Conservation (phyloP, 2,113 vertebrate species). For the Castor canadensis region DNA sequence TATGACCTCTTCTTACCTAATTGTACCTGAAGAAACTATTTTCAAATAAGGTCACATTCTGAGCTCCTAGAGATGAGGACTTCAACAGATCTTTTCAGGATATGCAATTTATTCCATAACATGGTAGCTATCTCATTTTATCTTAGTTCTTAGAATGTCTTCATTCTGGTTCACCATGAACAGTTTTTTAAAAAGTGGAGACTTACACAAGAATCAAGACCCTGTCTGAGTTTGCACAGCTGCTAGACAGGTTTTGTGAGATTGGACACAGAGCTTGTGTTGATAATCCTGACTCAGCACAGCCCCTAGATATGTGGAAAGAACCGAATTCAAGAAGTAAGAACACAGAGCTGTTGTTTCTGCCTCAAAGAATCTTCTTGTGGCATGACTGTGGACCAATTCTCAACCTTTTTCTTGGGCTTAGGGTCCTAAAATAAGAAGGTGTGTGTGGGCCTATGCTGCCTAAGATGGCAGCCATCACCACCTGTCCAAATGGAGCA, state of each 20-base stretch:
- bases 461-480: fast-evolving
- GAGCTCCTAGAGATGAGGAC: neutral
- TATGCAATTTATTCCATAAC: neutral
- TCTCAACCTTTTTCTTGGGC: neutral
- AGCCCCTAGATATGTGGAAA: neutral
- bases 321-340: fast-evolving
- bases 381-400: fast-evolving
- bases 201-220: neutral
- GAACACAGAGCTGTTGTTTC: neutral
- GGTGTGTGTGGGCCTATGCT: neutral
- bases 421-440: neutral
- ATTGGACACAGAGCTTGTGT: too few species aligned
- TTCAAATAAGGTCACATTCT: neutral
- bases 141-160: neutral
- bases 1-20: neutral
- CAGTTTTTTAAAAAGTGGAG: neutral
- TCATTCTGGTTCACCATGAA: neutral
- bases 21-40: neutral
- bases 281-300: too few species aligned
- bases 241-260: neutral
- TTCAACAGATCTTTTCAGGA: neutral
- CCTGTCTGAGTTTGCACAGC: neutral
- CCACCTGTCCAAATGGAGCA: fast-evolving
- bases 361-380: neutral
- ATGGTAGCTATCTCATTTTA: neutral